These are phyloP conservation scores for Cyanistes caeruleus DNA, from an alignment of 2,113 vertebrate genomes.

Conservation along the genomic window DNA sequence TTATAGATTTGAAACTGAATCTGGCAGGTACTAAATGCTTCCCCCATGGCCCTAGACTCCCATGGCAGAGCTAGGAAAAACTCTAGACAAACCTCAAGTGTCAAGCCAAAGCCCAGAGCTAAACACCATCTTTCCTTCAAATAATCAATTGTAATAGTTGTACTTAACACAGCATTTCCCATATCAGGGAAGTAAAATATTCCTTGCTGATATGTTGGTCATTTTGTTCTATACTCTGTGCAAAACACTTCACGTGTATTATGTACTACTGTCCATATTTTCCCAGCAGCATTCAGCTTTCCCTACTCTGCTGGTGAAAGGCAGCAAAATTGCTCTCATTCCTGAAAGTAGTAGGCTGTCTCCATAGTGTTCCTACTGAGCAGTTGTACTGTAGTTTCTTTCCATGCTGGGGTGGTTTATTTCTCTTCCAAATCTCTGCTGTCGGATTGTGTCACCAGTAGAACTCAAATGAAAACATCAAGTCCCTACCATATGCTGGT, in stretches of 20 bases:
- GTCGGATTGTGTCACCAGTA: not conserved
- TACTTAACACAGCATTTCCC: not conserved
- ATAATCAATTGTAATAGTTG: not conserved
- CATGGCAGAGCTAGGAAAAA: not conserved
- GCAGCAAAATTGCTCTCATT: not conserved
- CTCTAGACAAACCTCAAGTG: accelerated
- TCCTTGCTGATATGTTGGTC: not conserved
- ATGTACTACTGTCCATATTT: not conserved
- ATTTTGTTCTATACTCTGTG: not conserved
- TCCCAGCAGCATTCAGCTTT: not conserved
- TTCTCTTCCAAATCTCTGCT: not conserved
- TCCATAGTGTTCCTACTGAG: not conserved
- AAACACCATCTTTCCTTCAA: not conserved
- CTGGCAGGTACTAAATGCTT: not conserved
- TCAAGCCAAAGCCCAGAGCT: not conserved
- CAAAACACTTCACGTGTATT: not conserved
- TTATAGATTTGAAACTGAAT: not conserved
- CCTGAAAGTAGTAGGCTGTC: not conserved
- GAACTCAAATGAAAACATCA: not conserved
- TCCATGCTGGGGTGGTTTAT: not conserved
- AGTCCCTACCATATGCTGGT: not conserved
- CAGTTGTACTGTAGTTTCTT: not conserved
- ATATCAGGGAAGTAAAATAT: not conserved
- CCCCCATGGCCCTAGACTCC: too few species aligned
- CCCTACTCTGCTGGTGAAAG: not conserved